Percentiles rank a stretch among this genome's conserved stretches.
These are phyloP conservation scores for Oenanthe oenanthe DNA, from an alignment of 2,113 vertebrate genomes.

Conservation along the genomic window DNA sequence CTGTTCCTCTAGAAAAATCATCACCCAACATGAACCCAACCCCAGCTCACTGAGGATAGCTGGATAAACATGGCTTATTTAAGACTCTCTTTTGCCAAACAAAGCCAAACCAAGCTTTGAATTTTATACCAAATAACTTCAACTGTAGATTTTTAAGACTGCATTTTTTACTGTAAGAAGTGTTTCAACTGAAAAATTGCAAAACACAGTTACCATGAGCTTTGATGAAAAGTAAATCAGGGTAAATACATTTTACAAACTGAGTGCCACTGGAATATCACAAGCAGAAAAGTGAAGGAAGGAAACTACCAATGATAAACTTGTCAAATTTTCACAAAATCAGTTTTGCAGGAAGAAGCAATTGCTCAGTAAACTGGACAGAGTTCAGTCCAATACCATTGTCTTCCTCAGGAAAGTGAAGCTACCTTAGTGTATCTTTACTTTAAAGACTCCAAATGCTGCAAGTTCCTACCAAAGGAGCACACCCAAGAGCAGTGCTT, in stretches of 20 bases:
- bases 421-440: not conserved
- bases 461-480: not conserved
- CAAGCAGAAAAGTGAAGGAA: not conserved
- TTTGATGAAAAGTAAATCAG: not conserved
- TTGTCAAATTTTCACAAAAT: not conserved
- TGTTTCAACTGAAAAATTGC: not conserved
- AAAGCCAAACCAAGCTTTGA: not conserved
- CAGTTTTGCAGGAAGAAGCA: not conserved
- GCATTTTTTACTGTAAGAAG: not conserved
- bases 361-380: not conserved
- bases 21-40: not conserved
- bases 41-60: not conserved
- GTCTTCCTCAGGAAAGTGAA: not conserved
- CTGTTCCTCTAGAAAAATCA: not conserved
- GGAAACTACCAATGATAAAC: not conserved
- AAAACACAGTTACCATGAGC: not conserved
- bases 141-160: not conserved
- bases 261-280: not conserved
- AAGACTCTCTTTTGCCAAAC: not conserved
- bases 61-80: not conserved
- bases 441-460: not conserved
- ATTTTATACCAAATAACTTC: not conserved
- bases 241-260: not conserved
- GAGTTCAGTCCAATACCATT: not conserved
- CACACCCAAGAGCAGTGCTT: not conserved